phyloP scores from a whole-genome alignment of 2,113 vertebrate species.

The Morphnarchus princeps region DNA sequence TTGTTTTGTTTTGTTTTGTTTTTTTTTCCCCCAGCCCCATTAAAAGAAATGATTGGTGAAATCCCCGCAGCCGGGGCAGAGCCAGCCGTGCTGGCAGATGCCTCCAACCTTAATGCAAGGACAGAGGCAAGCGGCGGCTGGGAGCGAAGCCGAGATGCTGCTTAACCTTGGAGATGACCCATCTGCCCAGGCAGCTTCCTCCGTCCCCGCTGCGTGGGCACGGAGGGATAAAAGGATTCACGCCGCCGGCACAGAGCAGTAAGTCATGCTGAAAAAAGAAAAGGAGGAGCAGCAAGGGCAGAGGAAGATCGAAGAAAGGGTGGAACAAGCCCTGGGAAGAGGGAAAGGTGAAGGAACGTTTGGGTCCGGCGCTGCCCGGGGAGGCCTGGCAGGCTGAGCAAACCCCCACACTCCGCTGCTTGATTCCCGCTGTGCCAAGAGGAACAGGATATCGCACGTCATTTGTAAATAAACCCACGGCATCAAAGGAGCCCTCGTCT shows the following conservation, averaged over 20 bases:
- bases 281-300: not conserved
- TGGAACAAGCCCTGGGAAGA: not conserved
- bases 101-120: not conserved
- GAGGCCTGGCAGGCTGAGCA: not conserved
- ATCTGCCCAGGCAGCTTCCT: slow-evolving; percentile 15
- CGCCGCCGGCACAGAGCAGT: not conserved
- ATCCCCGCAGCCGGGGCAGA: not conserved
- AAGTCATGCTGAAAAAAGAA: not conserved
- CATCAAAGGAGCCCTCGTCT: not conserved
- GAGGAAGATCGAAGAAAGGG: not conserved
- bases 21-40: not conserved
- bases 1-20: not conserved
- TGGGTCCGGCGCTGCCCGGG: not conserved
- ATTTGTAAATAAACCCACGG: not conserved
- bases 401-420: not conserved
- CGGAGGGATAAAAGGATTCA: not conserved
- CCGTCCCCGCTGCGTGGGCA: not conserved
- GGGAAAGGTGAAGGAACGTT: not conserved
- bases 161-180: slow-evolving; percentile 58
- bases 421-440: not conserved
- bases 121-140: not conserved
- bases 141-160: slow-evolving; percentile 6
- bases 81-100: not conserved
- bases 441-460: not conserved
- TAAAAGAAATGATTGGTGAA: slow-evolving; percentile 4